Evolutionary conservation across 2,888 invertebrate genomes (phyloP), one percentile per base, ranked within the genome.

Genomic region (Aromia moschata): DNA sequence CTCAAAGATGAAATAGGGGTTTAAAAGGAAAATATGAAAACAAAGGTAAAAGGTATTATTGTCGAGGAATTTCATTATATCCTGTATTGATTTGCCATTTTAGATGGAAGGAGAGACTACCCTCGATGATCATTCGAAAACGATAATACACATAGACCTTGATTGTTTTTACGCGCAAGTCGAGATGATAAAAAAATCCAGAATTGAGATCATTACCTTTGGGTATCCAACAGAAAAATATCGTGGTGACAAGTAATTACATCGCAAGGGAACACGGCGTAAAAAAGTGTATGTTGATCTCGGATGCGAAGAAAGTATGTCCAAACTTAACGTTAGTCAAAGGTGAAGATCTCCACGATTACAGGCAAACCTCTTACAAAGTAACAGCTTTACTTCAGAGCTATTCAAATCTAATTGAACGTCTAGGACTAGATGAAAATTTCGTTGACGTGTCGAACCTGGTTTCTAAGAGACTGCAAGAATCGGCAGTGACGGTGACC

Each of bases 91-190:
- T 25, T 25, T 25, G 25, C 7, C 7, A 25, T 64, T 62, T 55
- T 38, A 65, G 62, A 66, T 66, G 66, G 60, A 61, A 10, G 33
- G 16, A 16, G 46, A 44, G 10, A 38, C 37, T 10, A 31, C 18
- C n/a, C 33, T 67, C 14, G 74, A 78, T 31, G 72, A 80, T 64
- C 92, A 92, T 79, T 82, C 85, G 52, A 86, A 86, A 73, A 87
- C 87, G 62, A 90, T 93, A 68, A 85, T 93, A 73, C 93, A 93
- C 77, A 83, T 93, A 71, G 93, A 93, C 77, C 84, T 92, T 76
- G 93, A 93, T 79, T 93, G 89, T 78, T 93, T 91, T 81, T 93
- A 93, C 81, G 93, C 93, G 60, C 93, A 93, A 84, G 92, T 93
- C 66, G 93, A 93, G 81, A 91, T 90, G 85, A 78, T 90, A 56